Percentiles rank a stretch among this genome's conserved stretches.
These are phyloP conservation scores for Pardosa pseudoannulata DNA, from an alignment of 2,888 invertebrate genomes.

Conservation along the genomic window DNA sequence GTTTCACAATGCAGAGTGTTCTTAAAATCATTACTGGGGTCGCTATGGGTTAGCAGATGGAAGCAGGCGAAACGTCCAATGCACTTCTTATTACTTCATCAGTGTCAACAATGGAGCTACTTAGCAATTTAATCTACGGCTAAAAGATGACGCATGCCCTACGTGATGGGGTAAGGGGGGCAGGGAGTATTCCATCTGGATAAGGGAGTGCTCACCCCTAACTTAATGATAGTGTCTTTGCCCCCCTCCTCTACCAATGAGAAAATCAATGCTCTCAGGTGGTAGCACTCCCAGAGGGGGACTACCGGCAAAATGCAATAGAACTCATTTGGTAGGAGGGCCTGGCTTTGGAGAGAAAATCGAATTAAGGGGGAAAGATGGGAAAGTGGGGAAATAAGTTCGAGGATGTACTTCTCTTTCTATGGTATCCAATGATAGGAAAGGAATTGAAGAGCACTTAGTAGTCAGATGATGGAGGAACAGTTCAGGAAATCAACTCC, in stretches of 20 bases:
- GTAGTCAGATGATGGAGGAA: constrained; percentile 7
- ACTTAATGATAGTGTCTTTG: constrained; percentile 41
- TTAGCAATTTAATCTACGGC: constrained; percentile 59
- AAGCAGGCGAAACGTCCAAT: constrained; percentile 2
- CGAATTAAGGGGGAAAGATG: not conserved
- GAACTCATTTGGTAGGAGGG: constrained; percentile 14
- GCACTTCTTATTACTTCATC: constrained; percentile 43
- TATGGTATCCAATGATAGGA: not conserved
- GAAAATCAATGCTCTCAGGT: constrained; percentile 45
- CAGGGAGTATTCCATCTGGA: not conserved
- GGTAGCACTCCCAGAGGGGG: constrained; percentile 22
- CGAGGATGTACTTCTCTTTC: constrained; percentile 10
- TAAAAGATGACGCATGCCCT: constrained; percentile 40
- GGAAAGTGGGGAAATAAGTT: constrained; percentile 1
- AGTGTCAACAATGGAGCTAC: constrained; percentile 62
- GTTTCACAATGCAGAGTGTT: not conserved
- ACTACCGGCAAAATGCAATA: constrained; percentile 20
- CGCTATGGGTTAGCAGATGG: constrained; percentile 4
- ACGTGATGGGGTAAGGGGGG: constrained; percentile 1
- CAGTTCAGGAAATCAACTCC: not conserved
- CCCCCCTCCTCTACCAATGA: not conserved
- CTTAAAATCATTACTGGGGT: constrained; percentile 13
- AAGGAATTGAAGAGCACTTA: constrained; percentile 11
- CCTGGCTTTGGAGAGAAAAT: constrained; percentile 11
- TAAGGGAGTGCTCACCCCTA: constrained; percentile 18